Base-by-base conservation (phyloP, 2,888 invertebrate species). In the Rhagium mordax region DNA sequence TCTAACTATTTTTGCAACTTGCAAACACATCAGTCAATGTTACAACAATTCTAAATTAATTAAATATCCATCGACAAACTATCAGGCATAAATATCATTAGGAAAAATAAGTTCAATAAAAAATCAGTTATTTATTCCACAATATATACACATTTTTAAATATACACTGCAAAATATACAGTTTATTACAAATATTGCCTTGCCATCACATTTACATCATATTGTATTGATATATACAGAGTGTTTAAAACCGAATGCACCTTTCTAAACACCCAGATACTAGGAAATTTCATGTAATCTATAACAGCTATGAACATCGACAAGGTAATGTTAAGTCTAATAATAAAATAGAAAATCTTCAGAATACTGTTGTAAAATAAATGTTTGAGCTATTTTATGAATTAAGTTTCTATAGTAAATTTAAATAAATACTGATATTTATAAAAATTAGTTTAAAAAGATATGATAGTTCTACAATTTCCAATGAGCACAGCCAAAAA, bases 91-190 rank as follows among this genome's bases (percentile, higher is more conserved):
- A 53, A 24, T n/a, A 16, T 3, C 7, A 7, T n/a, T 29, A 8
- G 4, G 29, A 57, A 57, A 29, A 57, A 57, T 16, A 8, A 18
- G 10, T 33, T 33, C 2, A 15, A 41, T 60, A 64, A 48, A 64
- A 64, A 64, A 51, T 27, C 10, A 64, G 13, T 10, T 64, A 16
- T 62, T 64, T 51, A 64, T 64, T 64, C 49, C 64, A 64, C 64
- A 49, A 64, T 64, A 64, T 64, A 51, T 51, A 64, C 62, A 62
- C 13, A 49, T 64, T 48, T 62, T 47, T 13, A 64, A 51, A 51
- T 64, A 15, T 64, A 64, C 49, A 64, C 21, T 51, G 64, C 51
- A 24, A 49, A 51, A 64, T 41, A 24, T 27, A 57, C 4, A 53
- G n/a, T 21, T 24, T 21, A n/a, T n/a, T n/a, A 53, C 53, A 53